Evolutionary conservation across 1,140 invertebrate genomes (phyloP).

Genomic region (Palaemon carinicauda): DNA sequence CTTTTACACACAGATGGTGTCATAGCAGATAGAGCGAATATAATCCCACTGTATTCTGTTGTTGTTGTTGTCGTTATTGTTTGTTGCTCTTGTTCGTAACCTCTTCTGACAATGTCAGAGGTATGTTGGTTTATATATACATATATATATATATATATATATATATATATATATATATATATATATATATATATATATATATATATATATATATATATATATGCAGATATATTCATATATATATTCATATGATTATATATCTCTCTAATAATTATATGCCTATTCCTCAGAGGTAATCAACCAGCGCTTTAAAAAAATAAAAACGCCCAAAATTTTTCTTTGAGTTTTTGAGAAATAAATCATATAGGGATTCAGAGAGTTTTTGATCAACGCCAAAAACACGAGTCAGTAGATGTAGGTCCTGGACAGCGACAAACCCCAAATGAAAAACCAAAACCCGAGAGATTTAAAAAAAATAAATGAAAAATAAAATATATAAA

Average conservation of each 20-base stretch:
- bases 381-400: slow-evolving; percentile 46
- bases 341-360: neutral
- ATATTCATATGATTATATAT: slow-evolving; percentile 42
- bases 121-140: slow-evolving; percentile 37
- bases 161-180: slow-evolving; percentile 36
- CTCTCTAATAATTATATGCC: neutral
- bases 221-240: neutral
- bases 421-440: slow-evolving; percentile 47
- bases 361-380: slow-evolving; percentile 35
- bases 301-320: neutral
- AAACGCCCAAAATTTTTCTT: too few relatives aligned
- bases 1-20: neutral
- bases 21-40: neutral
- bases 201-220: neutral
- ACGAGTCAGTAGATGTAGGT: slow-evolving; percentile 36
- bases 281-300: slow-evolving; percentile 18
- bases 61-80: neutral
- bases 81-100: slow-evolving; percentile 3
- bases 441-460: slow-evolving; percentile 31
- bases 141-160: slow-evolving; percentile 5
- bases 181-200: slow-evolving; percentile 9
- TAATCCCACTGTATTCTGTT: slow-evolving; percentile 11
- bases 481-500: too few relatives aligned
- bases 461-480: neutral
- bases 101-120: slow-evolving; percentile 40